phyloP scores from a whole-genome alignment of 2,797 vertebrate species.

The Enteromius radiatus region DNA sequence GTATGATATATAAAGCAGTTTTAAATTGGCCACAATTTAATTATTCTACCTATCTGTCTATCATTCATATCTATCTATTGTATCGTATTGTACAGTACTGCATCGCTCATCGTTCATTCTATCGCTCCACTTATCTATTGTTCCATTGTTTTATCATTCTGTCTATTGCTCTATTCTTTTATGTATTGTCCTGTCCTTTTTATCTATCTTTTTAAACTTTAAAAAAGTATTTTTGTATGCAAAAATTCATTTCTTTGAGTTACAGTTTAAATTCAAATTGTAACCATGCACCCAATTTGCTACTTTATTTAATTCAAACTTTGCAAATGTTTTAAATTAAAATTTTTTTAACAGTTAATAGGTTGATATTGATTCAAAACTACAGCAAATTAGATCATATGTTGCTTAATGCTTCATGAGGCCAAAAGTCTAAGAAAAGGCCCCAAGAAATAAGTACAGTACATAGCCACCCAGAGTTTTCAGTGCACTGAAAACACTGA shows the following conservation, averaged over 20 bases:
- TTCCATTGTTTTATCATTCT: background rate
- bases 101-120: background rate
- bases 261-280: background rate
- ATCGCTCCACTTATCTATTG: background rate
- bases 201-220: background rate
- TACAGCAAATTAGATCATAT: background rate
- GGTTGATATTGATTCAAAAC: background rate
- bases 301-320: background rate
- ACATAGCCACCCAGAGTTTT: background rate
- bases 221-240: background rate
- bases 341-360: background rate
- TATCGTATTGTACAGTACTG: no score
- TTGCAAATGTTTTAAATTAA: background rate
- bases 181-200: no score
- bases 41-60: no score
- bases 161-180: no score
- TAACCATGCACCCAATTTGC: background rate
- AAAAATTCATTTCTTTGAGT: background rate
- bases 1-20: background rate
- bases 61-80: background rate
- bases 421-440: background rate
- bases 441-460: background rate
- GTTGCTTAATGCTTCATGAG: background rate
- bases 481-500: background rate
- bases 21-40: no score